Conservation (phyloP, 1,140 invertebrate species). For the Globodera rostochiensis region DNA sequence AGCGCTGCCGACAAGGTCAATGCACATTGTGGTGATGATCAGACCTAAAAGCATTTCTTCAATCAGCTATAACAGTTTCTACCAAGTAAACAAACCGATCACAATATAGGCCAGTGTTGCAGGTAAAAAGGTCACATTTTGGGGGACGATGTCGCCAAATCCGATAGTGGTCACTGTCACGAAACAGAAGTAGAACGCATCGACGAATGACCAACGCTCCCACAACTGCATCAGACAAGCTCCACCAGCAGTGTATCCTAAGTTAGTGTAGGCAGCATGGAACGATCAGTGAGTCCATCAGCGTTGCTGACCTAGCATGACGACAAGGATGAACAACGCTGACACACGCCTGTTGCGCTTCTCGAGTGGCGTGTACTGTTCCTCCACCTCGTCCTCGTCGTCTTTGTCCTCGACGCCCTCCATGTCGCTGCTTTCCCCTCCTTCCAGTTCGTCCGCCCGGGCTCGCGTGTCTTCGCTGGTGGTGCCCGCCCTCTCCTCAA, state of each 20-base stretch:
- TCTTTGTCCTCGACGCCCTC: slow-evolving; percentile 28
- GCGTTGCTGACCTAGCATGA: slow-evolving; percentile 56
- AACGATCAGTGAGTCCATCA: too few relatives aligned
- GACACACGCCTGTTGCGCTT: slow-evolving; percentile 59
- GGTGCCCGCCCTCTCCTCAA: slow-evolving; percentile 38
- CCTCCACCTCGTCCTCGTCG: slow-evolving; percentile 22
- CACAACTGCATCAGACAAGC: slow-evolving; percentile 65
- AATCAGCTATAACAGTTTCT: too few relatives aligned
- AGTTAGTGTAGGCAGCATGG: neutral
- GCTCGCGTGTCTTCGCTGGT: slow-evolving; percentile 58
- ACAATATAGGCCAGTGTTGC: slow-evolving; percentile 63
- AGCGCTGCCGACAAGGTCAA: slow-evolving; percentile 63
- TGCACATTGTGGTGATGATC: slow-evolving; percentile 65
- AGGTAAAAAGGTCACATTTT: slow-evolving; percentile 61
- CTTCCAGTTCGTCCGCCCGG: slow-evolving; percentile 52
- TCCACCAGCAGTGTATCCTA: slow-evolving; percentile 65
- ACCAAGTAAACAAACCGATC: slow-evolving; percentile 38
- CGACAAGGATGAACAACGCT: slow-evolving; percentile 64
- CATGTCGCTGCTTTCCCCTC: slow-evolving; percentile 21
- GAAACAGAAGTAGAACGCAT: slow-evolving; percentile 66
- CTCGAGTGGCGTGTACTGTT: slow-evolving; percentile 1
- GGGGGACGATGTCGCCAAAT: slow-evolving; percentile 65
- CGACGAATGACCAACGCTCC: slow-evolving; percentile 65
- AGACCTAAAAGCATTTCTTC: slow-evolving; percentile 18
- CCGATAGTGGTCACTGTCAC: slow-evolving; percentile 66